Evolutionary conservation across 2,888 invertebrate genomes (phyloP), one percentile per base, ranked within the genome.

Genomic region (Aleiodes alternator): DNA sequence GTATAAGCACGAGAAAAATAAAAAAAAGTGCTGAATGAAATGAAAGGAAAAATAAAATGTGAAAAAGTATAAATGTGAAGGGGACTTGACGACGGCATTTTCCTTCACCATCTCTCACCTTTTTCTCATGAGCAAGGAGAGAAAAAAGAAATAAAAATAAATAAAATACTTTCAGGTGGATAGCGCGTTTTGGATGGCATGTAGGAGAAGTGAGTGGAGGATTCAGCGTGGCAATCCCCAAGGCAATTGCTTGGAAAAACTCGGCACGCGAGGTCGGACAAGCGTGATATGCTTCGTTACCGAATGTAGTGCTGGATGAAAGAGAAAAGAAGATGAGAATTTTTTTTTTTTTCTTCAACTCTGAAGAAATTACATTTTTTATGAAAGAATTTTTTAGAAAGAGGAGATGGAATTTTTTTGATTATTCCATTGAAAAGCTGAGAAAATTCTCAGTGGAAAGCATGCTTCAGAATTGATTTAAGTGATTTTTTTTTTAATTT

Each of bases 231-330:
- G 78, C 77, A 81, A 79, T 82, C 73, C 78, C 70, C 56, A 73
- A 75, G 73, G 81, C 78, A 82, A 80, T 82, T 82, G 81, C 73
- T 69, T 72, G 77, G 77, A 82, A 82, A 80, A 76, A 80, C 76
- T 78, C 78, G 69, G 64, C 80, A 76, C 76, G 76, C 76, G 75
- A 76, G 70, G 73, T 72, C 12, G 43, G 14, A 61, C 61, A 61
- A 34, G 61, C 43, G 61, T 61, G 43, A 61, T 61, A 61, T 61
- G 61, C 38, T 61, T 61, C 61, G 61, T 61, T 61, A 61, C 61
- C 34, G 38, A 61, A 14, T 34, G 43, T 16, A 61, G 14, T 61
- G n/a, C 4, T 57, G 8, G 23, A 43, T 43, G 43, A 43, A 8
- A 43, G 7, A 43, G 43, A 8, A 43, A 43, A 43, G 43, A 43